Base-by-base conservation (phyloP, 2,797 vertebrate species). In the Sylvia borin region DNA sequence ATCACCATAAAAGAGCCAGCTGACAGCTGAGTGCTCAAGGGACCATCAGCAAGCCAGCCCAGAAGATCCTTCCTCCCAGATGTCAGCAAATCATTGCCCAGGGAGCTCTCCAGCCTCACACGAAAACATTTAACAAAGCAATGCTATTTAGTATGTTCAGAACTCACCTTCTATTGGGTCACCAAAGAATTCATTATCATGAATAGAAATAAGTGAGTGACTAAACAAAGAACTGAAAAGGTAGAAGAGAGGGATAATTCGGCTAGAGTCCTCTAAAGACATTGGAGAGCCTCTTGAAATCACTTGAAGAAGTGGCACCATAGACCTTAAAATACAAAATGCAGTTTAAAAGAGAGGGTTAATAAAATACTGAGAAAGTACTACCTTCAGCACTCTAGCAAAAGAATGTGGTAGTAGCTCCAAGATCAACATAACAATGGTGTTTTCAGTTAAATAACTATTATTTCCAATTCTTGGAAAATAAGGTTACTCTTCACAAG, bases 231-330 rank as follows among this genome's bases (percentile, higher is more conserved):
- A 99, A 97, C 99, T 99, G 97, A 99, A 99, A 95, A 99, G 99
- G 97, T 99, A 99, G 97, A 99, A 99, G 93, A 99, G 98, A n/a
- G 99, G 99, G 96, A 99, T 99, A 98, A 99, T 99, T 85, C 99
- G 98, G 94, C 98, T 99, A 6, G 99, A 99, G 94, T 99, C 99
- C 82, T 99, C 99, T 58, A 98, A 98, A 21, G 99, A 99, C 99
- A 99, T 99, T 15, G 99, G 99, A 22, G 99, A 99, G 31, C 99
- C 99, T 95, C 99, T 98, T 1, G 99, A 99, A 95, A 99, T 99
- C 95, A 99, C 98, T 92, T 99, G 99, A 16, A 99, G 98, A 86
- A 99, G 97, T 3, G 98, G 98, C 58, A 99, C 99, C 98, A 99
- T 98, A 55, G 99, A 99, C 97, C 99, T 99, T 79, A 79, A 86